phyloP scores from a whole-genome alignment of 2,113 vertebrate species.

The Notiomystis cincta region DNA sequence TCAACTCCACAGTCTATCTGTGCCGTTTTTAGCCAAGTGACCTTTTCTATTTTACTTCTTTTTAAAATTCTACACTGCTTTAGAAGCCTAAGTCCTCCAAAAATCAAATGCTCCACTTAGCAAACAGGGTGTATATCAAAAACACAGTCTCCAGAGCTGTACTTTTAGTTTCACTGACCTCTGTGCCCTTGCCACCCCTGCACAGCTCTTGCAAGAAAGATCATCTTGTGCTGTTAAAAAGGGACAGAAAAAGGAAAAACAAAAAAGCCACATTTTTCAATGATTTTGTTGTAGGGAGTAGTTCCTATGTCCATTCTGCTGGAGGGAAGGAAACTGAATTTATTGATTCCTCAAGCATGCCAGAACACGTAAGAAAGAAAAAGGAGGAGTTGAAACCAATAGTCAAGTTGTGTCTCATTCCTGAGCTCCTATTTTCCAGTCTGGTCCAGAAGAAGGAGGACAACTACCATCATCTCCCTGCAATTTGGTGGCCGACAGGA shows the following conservation, averaged over 20 bases:
- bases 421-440: not conserved
- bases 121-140: not conserved
- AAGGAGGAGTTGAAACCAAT: not conserved
- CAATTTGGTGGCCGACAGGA: not conserved
- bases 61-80: not conserved
- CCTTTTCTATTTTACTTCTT: not conserved
- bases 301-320: not conserved
- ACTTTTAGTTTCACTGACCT: not conserved
- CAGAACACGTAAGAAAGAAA: not conserved
- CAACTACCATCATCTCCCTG: not conserved
- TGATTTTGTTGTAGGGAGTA: not conserved
- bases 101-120: not conserved
- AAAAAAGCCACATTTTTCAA: not conserved
- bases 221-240: not conserved
- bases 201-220: not conserved
- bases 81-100: not conserved
- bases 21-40: not conserved
- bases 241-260: fast-evolving
- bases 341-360: not conserved
- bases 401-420: not conserved
- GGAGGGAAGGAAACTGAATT: not conserved
- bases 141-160: not conserved
- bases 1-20: not conserved
- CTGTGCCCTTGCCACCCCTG: not conserved
- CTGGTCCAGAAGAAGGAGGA: not conserved